Conservation (phyloP, 2,888 invertebrate genomes). For the Clepsis dumicolana region DNA sequence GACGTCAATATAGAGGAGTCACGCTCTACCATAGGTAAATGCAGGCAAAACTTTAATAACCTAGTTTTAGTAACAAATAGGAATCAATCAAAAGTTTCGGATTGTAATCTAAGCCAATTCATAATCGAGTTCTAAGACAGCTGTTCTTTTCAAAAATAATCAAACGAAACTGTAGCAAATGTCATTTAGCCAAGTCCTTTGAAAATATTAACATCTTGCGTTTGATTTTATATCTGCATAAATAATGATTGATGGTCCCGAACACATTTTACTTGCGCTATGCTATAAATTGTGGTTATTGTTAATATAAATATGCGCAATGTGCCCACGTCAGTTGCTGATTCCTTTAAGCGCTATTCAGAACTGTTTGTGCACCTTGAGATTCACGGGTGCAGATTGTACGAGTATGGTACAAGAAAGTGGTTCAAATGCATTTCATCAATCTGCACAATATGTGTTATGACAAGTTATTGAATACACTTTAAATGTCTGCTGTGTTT, state of each 20-base stretch:
- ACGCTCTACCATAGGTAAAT: not conserved
- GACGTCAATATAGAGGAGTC: slow-evolving; percentile 1
- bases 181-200: slow-evolving; percentile 26
- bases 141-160: slow-evolving; percentile 24
- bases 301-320: slow-evolving; percentile 63
- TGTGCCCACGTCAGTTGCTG: slow-evolving; percentile 68
- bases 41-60: too few species aligned
- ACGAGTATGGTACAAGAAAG: not conserved
- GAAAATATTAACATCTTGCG: slow-evolving; percentile 39
- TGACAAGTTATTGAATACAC: too few species aligned
- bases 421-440: not conserved
- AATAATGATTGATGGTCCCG: slow-evolving; percentile 33
- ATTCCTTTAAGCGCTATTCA: slow-evolving; percentile 56
- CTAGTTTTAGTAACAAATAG: too few species aligned
- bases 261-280: slow-evolving; percentile 21
- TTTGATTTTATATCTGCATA: slow-evolving; percentile 25
- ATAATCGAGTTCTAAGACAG: slow-evolving; percentile 15
- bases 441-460: not conserved
- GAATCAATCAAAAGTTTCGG: slow-evolving; percentile 6
- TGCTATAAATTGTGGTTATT: slow-evolving; percentile 27
- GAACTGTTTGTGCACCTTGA: slow-evolving; percentile 51
- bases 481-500: too few species aligned
- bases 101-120: slow-evolving; percentile 31
- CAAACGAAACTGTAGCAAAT: slow-evolving; percentile 23
- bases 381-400: not conserved